Evolutionary conservation across 2,888 invertebrate species (phyloP), one percentile per base, ranked within the genome.

Genomic region (Chymomyza procnemis): DNA sequence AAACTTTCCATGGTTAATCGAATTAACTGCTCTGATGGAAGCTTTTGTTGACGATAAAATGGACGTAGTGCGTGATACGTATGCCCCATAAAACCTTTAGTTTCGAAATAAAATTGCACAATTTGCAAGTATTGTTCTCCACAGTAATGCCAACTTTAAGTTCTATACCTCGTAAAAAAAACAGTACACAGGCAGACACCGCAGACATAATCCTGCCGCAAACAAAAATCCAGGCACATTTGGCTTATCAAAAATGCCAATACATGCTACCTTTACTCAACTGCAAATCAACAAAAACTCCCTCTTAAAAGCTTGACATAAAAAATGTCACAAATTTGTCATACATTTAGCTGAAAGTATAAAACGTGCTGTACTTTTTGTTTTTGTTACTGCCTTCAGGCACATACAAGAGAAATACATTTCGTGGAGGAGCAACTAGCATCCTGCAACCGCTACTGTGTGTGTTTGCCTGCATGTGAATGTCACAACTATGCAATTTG

Each of bases 401-500:
- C 34, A 41, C 34, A 41, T 41, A 41, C 34, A 41, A 12, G 34
- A 41, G 34, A 41, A 41, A 41, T 41, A 41, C 34, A 41, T 41
- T 41, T 41, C 12, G 34, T 12, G 12, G 6, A 12, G 50, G 3
- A 18, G 14, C 16, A 50, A 18, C 50, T 9, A n/a, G 8, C 4
- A 18, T 4, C 50, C 16, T 4, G 4, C 14, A n/a, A 14, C n/a
- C n/a, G 16, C 47, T 8, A 9, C 34, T 41, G 34, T 41, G 14
- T 4, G 4, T 16, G 4, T 34, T n/a, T n/a, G 30, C 26, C 30
- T 14, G 30, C 22, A 22, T 2, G 26, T 55, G 6, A n/a, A 26
- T 12, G 34, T 14, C 56, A 56, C 56, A 18, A 12, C 54, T 14
- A 56, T 14, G 30, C 56, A 56, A 56, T 26, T 56, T 56, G 56